phyloP scores from a whole-genome alignment of 2,888 invertebrate species.

The Leistus spinibarbis region DNA sequence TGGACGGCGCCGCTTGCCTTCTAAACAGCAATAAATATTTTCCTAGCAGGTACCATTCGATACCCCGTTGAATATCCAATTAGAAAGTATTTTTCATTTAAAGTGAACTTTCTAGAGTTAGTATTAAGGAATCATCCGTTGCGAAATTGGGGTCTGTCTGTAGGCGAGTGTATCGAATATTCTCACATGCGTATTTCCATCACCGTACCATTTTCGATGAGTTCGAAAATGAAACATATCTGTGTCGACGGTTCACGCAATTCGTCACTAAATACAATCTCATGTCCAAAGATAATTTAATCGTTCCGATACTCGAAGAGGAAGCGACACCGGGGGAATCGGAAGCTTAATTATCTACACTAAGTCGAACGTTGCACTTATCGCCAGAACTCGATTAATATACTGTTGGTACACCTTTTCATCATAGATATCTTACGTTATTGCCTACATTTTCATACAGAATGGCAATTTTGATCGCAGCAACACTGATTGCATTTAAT shows the following conservation, averaged over 20 bases:
- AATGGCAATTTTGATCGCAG: too few relatives aligned
- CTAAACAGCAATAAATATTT: constrained; percentile 99
- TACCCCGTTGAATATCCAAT: background rate
- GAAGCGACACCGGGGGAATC: constrained; percentile 65
- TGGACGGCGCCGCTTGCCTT: constrained; percentile 98
- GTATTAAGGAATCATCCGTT: constrained; percentile 98
- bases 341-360: constrained; percentile 52
- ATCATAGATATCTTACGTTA: too few relatives aligned
- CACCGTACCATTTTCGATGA: constrained; percentile 96
- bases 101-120: constrained; percentile 73
- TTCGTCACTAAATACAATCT: constrained; percentile 98
- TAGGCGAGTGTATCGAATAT: constrained; percentile 97
- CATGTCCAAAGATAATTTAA: constrained; percentile 98
- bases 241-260: constrained; percentile 94
- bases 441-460: too few relatives aligned
- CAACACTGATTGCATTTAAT: too few relatives aligned
- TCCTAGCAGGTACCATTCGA: constrained; percentile 83
- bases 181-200: constrained; percentile 99
- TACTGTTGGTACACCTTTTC: too few relatives aligned
- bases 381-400: too few relatives aligned
- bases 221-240: constrained; percentile 94
- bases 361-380: too few relatives aligned
- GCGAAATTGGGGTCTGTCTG: constrained; percentile 98
- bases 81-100: constrained; percentile 6
- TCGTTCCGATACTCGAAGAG: constrained; percentile 93